phyloP scores from a whole-genome alignment of 2,797 vertebrate species.

The Sebastes itinus region DNA sequence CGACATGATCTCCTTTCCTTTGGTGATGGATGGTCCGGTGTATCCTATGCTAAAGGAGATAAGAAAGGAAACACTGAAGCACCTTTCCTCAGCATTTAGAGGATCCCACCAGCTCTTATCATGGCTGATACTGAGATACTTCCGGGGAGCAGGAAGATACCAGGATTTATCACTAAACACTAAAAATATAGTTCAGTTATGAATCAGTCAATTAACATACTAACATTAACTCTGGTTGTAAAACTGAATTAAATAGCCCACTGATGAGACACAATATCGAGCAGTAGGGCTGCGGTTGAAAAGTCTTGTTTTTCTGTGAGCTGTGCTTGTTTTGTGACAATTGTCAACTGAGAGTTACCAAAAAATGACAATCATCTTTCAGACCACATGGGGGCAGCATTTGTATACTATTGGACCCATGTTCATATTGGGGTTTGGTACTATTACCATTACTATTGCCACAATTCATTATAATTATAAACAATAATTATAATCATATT shows the following conservation, averaged over 20 bases:
- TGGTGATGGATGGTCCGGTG: no score
- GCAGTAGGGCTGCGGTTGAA: neutral
- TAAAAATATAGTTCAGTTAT: neutral
- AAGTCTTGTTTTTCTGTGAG: neutral
- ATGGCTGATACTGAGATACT: no score
- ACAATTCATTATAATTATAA: neutral
- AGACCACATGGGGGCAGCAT: conserved; percentile 6
- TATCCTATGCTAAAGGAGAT: no score
- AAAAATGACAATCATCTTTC: neutral
- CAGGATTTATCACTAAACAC: neutral
- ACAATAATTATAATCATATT: neutral
- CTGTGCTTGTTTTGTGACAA: neutral
- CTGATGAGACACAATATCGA: neutral
- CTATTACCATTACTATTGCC: neutral
- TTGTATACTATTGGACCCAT: neutral
- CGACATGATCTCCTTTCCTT: no score
- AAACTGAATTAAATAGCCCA: neutral
- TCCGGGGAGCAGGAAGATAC: neutral
- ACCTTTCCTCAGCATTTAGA: no score
- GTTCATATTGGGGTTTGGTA: neutral
- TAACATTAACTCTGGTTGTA: neutral
- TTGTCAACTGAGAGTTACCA: neutral
- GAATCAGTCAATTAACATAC: neutral
- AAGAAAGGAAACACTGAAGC: no score
- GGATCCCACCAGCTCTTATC: no score